Percentiles rank a stretch among this genome's conserved stretches.
These are phyloP conservation scores for Trichogramma pretiosum DNA, from an alignment of 1,140 invertebrate genomes.

Conservation along the genomic window DNA sequence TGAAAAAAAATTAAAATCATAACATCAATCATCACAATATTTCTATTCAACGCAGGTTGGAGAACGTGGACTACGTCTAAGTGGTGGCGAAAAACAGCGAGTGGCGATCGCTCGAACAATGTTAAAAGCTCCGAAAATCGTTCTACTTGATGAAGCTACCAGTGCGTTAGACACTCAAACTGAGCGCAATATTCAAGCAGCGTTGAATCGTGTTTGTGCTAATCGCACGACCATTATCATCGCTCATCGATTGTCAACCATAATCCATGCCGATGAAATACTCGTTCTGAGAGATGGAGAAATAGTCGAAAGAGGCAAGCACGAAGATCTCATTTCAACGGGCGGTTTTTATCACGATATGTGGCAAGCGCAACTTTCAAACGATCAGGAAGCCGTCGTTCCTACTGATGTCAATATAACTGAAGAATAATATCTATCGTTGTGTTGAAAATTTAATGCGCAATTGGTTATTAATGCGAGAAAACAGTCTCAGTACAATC, in stretches of 20 bases:
- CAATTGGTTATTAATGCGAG: background rate
- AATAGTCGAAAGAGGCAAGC: conserved; percentile 83
- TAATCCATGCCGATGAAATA: conserved; percentile 89
- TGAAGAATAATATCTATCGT: background rate
- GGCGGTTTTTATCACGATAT: conserved; percentile 72
- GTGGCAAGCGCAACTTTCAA: conserved; percentile 79
- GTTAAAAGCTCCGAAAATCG: conserved; percentile 76
- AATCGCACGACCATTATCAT: conserved; percentile 88
- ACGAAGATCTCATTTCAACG: conserved; percentile 65
- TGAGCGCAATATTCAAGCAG: conserved; percentile 74
- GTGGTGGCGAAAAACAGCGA: conserved; percentile 88
- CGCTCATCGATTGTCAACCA: conserved; percentile 85
- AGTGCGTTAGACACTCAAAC: conserved; percentile 77
- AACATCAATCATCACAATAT: conserved; percentile 9
- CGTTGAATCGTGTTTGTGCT: conserved; percentile 64
- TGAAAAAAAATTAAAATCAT: conserved; percentile 1
- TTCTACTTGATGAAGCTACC: conserved; percentile 85
- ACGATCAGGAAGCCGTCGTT: conserved; percentile 41
- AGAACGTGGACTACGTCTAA: conserved; percentile 68
- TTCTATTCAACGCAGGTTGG: conserved; percentile 51
- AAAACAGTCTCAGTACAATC: too few relatives aligned
- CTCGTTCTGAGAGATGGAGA: conserved; percentile 81
- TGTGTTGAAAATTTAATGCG: background rate
- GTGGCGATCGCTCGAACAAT: conserved; percentile 88
- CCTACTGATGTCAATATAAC: background rate